Base-by-base conservation (phyloP, 2,797 vertebrate species). In the Selene dorsalis region DNA sequence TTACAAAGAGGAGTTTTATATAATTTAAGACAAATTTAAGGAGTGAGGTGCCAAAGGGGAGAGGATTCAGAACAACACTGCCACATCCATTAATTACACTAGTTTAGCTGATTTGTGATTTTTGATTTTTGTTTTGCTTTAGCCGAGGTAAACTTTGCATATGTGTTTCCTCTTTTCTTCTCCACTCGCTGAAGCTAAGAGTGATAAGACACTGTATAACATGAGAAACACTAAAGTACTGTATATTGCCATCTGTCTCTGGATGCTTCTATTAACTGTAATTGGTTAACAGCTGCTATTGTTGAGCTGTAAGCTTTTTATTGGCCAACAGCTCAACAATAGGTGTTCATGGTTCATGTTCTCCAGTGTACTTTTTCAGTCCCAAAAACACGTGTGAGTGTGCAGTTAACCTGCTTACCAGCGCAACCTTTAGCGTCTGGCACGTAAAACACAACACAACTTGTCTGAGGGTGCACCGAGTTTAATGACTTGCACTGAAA, bases 401-500 rank as follows among this genome's bases (percentile, higher is more conserved):
- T 38, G 14, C n/a, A 13, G 38, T 57, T 38, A 13, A 20, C 24
- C 45, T 61, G 7, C 47, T 48, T 14, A 43, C 12, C 26, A 41
- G 47, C 16, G 38, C 38, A 22, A 35, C 57, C 24, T 50, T 58
- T 16, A 55, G 14, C 35, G 14, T 73, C 7, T 66, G 47, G n/a
- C 62, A 57, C 69, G 17, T n/a, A 58, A 45, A 26, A 45, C n/a
- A 32, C 20, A 39, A 22, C 24, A 14, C 17, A 26, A 16, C 28
- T 67, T 26, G 47, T 58, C 3, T 61, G 2, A 0, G 53, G 45
- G 52, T 45, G 47, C 45, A 39, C n/a, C 45, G 68, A 58, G 69
- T 77, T 84, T 45, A 73, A 48, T 57, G 55, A 69, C 38, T 14
- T 55, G n/a, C 63, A 41, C 22, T 72, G 20, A 63, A 35, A 48